Base-by-base conservation (phyloP, 2,888 invertebrate genomes). In the Ophion obscuratus region DNA sequence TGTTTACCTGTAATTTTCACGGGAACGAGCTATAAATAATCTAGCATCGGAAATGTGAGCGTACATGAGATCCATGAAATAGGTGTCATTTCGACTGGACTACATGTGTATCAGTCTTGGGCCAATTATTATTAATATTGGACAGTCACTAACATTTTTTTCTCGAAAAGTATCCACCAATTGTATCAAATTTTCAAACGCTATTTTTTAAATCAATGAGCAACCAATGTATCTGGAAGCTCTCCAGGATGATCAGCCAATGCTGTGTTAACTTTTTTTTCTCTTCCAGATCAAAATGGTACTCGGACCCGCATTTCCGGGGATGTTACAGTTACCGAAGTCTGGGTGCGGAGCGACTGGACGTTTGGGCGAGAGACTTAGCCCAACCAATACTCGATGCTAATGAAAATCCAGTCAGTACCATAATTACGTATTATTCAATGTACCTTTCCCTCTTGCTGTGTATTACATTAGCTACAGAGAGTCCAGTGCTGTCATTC, bases 321-420 rank as follows among this genome's bases (percentile, higher is more conserved):
- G 98, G 98, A 2, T 96, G 97, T 0, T 98, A 98, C 92, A 95
- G 96, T 2, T 97, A 95, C 92, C 95, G 95, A 89, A 95, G 95
- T 87, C 89, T 96, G 64, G 91, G 94, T 7, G 94, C 95, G 0
- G 96, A 96, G 40, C 91, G 93, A 64, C 90, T 94, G 82, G 95
- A 95, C 2, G 94, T 95, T n/a, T 94, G 94, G 27, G 94, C 96
- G 4, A 92, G 92, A 3, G 95, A 95, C 89, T 94, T 97, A 44
- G 95, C 95, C 0, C 93, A 94, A 74, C 97, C 97, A 0, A 91
- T 97, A 2, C 83, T 91, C 89, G 89, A 91, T 7, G 62, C 67
- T 1, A 91, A 93, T 57, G 95, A 95, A 0, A 94, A 94, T 88
- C 95, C 94, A 64, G 94, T 94, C 87, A 59, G 89, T 87, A 74